Evolutionary conservation across 2,113 vertebrate species (phyloP).

Genomic region (Tachysurus fulvidraco): DNA sequence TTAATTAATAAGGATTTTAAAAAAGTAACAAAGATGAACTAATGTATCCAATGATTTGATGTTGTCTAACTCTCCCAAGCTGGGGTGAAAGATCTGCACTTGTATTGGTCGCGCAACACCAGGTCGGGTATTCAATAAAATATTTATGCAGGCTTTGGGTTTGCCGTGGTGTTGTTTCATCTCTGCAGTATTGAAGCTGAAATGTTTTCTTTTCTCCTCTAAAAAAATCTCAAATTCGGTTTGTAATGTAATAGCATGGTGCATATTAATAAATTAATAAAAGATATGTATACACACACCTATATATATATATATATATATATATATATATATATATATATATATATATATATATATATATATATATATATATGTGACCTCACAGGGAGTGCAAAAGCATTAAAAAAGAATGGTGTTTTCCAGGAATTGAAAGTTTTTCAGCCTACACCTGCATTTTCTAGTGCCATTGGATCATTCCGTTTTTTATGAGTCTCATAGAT

Average conservation of each 20-base stretch:
- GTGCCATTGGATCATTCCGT: neutral
- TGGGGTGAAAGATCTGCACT: neutral
- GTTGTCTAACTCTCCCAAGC: neutral
- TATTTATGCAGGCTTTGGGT: neutral
- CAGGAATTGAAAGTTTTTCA: neutral
- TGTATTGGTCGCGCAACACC: neutral
- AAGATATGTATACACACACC: neutral
- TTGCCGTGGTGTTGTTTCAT: slow-evolving; percentile 5
- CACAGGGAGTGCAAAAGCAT: neutral
- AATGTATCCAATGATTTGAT: neutral
- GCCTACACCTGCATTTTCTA: slow-evolving; percentile 9
- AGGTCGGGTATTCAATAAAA: neutral
- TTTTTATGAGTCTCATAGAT: slow-evolving; percentile 21
- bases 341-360: neutral
- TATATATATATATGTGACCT: neutral
- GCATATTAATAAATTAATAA: neutral
- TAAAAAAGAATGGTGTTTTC: slow-evolving; percentile 15
- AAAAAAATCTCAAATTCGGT: neutral
- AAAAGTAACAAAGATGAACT: neutral
- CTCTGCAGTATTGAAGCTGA: neutral
- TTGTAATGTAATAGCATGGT: neutral
- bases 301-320: neutral
- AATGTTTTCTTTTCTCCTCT: neutral
- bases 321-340: neutral
- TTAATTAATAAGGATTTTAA: too few species aligned